A percentile compares a stretch with the other conserved stretches of the same genome.
These are phyloP conservation scores for Hololepta plana DNA, from an alignment of 2,888 invertebrate genomes.

Conservation along the genomic window DNA sequence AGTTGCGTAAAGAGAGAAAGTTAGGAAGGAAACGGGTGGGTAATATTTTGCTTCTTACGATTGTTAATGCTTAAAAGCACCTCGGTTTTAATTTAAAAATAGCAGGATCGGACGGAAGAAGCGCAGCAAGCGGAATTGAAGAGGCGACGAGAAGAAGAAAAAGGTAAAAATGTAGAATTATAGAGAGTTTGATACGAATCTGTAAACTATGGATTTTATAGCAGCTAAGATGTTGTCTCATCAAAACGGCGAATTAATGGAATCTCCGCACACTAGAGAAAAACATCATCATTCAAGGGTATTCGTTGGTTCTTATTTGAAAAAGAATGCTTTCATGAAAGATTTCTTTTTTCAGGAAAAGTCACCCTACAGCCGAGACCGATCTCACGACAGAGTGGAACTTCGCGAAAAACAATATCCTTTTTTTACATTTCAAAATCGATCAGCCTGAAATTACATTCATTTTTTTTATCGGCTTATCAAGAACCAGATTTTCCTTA, in stretches of 20 bases:
- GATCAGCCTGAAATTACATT: too few relatives aligned
- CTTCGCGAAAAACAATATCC: slow-evolving; percentile 72
- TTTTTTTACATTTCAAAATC: slow-evolving; percentile 32
- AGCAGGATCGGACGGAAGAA: slow-evolving; percentile 58
- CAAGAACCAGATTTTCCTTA: slow-evolving; percentile 20
- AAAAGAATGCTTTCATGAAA: too few relatives aligned
- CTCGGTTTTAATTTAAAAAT: slow-evolving; percentile 1
- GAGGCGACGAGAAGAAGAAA: slow-evolving; percentile 62
- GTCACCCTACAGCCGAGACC: slow-evolving; percentile 54
- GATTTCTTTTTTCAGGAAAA: slow-evolving; percentile 45
- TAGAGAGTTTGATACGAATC: too few relatives aligned
- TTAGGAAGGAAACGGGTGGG: slow-evolving; percentile 60
- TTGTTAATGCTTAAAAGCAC: slow-evolving; percentile 5
- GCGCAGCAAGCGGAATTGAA: slow-evolving; percentile 49
- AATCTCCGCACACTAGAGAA: slow-evolving; percentile 38
- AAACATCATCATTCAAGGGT: slow-evolving; percentile 62
- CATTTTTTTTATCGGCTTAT: slow-evolving; percentile 6
- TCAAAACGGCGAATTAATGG: slow-evolving; percentile 61
- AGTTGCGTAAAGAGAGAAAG: slow-evolving; percentile 64
- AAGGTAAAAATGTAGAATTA: slow-evolving; percentile 45
- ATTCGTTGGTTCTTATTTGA: too few relatives aligned
- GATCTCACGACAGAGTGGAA: slow-evolving; percentile 59
- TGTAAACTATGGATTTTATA: slow-evolving; percentile 20
- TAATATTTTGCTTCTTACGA: slow-evolving; percentile 1
- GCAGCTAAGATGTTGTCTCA: slow-evolving; percentile 42